Percentiles rank a stretch among this genome's conserved stretches.
phyloP scores from a whole-genome alignment of 2,888 invertebrate species.

The Muschampia plurimacula region DNA sequence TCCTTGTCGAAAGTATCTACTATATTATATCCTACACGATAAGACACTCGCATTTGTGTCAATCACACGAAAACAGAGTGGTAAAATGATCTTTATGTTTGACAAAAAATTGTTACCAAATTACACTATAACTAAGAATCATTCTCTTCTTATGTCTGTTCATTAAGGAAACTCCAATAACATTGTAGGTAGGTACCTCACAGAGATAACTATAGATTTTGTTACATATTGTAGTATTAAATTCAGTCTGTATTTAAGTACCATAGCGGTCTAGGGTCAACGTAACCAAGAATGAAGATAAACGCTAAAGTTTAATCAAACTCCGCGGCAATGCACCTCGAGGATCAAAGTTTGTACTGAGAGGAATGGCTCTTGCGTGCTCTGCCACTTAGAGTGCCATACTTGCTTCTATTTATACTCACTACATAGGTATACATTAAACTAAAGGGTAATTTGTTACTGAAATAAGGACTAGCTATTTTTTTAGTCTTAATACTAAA shows the following conservation, averaged over 20 bases:
- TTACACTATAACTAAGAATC: neutral
- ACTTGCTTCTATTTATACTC: neutral
- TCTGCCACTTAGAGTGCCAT: slow-evolving; percentile 12
- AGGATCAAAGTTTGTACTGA: slow-evolving; percentile 27
- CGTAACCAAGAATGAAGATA: slow-evolving; percentile 34
- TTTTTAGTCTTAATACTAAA: too few relatives aligned
- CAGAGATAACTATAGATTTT: neutral
- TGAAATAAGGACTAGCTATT: too few relatives aligned
- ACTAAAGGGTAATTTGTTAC: neutral
- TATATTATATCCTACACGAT: too few relatives aligned
- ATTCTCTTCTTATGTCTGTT: neutral
- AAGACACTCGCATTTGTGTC: too few relatives aligned
- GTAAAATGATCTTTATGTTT: too few relatives aligned
- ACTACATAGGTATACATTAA: neutral
- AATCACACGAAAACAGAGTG: too few relatives aligned
- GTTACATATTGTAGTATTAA: slow-evolving; percentile 1
- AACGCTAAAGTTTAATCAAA: slow-evolving; percentile 36
- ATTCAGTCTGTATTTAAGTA: neutral
- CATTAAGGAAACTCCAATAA: neutral
- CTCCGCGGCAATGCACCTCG: slow-evolving; percentile 19
- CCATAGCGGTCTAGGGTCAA: slow-evolving; percentile 12
- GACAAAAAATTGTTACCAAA: too few relatives aligned
- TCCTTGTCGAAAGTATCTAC: too few relatives aligned
- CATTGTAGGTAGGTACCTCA: neutral
- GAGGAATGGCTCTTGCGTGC: slow-evolving; percentile 27